Evolutionary conservation across 30 jellyfish, hydroid and myxozoan genomes (phyloP), one percentile per base, ranked within the genome.

Genomic region (Aurelia aurita complex sp. Pacific): DNA sequence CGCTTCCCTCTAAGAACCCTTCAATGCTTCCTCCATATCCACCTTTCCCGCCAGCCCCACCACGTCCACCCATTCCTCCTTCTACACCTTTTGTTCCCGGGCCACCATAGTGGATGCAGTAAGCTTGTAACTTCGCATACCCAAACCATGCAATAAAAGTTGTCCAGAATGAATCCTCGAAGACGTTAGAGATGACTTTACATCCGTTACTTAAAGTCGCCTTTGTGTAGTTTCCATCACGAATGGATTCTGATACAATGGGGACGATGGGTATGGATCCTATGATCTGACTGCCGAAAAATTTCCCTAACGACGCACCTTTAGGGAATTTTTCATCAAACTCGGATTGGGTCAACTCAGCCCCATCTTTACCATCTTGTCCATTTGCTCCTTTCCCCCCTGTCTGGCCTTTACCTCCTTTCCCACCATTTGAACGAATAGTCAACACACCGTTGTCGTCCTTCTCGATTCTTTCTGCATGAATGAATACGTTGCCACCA

Each of bases 311-410:
- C 1, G 70, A 17, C 3, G 36, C 35, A n/a, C 36, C 12, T n/a
- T 34, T 10, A n/a, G 79, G 79, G 5, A n/a, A 68, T 64, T n/a
- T 16, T 40, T 40, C 5, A 16, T 68, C 52, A 68, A 68, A 68
- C 5, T 40, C 54, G 0, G 79, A 34, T 34, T 19, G 23, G 43
- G 79, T 68, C 60, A 68, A 34, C 15, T 40, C 53, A 23, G 18
- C 60, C 1, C 79, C 79, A 33, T 68, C 79, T 6, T 68, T 40
- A 10, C 79, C 79, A 33, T 68, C 29, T 68, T 40, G 29, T 5
- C 79, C 79, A 68, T 68, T 33, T 40, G 54, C 60, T 15, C 79
- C 79, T 18, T 68, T 40, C 32, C 79, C 79, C 23, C 79, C 79
- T 16, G 19, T 34, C 33, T 68, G 79, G 13, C 79, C 79, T 16